Evolutionary conservation across 1,140 invertebrate genomes (phyloP), one percentile per base, ranked within the genome.

Genomic region (Diprion similis): DNA sequence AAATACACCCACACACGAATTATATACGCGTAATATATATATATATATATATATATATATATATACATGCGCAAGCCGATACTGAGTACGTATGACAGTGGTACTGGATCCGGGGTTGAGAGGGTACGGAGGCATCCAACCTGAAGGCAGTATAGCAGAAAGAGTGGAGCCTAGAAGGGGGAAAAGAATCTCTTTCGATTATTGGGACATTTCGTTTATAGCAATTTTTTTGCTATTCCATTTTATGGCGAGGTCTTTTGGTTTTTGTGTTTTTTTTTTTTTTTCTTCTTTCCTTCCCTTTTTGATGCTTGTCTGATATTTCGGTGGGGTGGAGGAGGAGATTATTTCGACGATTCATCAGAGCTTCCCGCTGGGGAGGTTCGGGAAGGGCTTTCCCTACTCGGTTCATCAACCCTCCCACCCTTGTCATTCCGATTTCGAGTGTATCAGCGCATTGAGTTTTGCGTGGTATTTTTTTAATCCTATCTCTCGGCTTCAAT

Each of bases 131-230:
- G 51, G 6, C n/a, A 59, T 59, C 51, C 51, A 59, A 59, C 51
- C 9, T 59, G 51, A 59, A 59, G 51, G 11, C 51, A 37, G 24
- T 37, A 37, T 37, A 37, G 24, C 24, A 37, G 24, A 37, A 37
- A 37, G n/a, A 37, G 24, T 24, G 75, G 71, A 76, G 69, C 72
- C 51, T n/a, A 68, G 75, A 71, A 75, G 73, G 71, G 71, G 67
- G 46, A 69, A 76, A 51, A 46, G 46, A 69, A 70, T 74, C 71
- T 76, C 71, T 72, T 77, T 72, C 71, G 77, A 82, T 82, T 81
- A 81, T 81, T 81, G 76, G 77, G 76, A 77, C 78, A 68, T 81
- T 82, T 79, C 73, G 77, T 78, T 78, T 71, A 66, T 80, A 46
- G 71, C 74, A 75, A 76, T 79, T 78, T 73, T 70, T 70, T 70